Percentiles rank a stretch among this genome's conserved stretches.
Conservation (phyloP, 2,113 vertebrate genomes). For the Genyomyrus donnyi region DNA sequence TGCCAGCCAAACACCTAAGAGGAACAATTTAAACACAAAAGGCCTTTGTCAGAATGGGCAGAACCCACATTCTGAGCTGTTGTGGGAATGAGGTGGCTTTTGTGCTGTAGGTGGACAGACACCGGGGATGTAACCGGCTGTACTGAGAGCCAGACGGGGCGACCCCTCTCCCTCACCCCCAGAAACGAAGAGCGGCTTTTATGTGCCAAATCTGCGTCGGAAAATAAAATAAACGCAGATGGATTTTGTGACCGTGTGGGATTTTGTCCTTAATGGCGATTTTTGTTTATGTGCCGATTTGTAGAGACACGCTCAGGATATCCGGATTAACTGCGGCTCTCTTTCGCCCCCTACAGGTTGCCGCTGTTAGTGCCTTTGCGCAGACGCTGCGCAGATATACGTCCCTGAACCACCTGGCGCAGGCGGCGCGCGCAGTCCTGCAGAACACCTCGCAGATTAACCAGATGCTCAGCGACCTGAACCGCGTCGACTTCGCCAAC, state of each 20-base stretch:
- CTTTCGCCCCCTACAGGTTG: constrained; percentile 62
- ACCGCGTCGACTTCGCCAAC: constrained; percentile 94
- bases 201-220: neutral
- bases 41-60: neutral
- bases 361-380: constrained; percentile 91
- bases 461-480: constrained; percentile 99
- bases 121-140: neutral
- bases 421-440: constrained; percentile 88
- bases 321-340: neutral
- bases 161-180: neutral
- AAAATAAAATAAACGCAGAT: neutral
- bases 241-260: neutral
- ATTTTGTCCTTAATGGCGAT: neutral
- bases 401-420: constrained; percentile 93
- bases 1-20: neutral
- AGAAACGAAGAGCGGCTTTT: neutral
- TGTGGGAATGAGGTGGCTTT: neutral
- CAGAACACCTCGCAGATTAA: constrained; percentile 97
- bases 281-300: neutral
- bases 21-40: neutral
- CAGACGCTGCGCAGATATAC: constrained; percentile 95
- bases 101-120: neutral
- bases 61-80: neutral
- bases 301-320: neutral
- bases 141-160: neutral